phyloP scores from a whole-genome alignment of 2,113 vertebrate genomes.

The Pleuronectes platessa region DNA sequence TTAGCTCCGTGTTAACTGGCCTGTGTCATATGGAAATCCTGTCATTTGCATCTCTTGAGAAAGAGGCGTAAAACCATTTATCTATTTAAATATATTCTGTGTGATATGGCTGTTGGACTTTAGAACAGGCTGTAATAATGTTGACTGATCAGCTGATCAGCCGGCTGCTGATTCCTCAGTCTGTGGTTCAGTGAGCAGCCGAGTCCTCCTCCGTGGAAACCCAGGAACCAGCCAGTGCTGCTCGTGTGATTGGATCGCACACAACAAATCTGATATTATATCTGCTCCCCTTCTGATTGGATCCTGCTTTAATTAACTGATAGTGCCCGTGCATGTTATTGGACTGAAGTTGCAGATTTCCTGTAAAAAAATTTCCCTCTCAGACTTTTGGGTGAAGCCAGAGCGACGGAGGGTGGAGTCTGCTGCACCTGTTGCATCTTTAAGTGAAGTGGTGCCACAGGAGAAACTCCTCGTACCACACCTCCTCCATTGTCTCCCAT shows the following conservation, averaged over 20 bases:
- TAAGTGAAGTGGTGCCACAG: background rate
- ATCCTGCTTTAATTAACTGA: constrained; percentile 78
- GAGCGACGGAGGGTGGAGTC: background rate
- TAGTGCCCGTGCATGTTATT: constrained; percentile 60
- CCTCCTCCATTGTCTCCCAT: background rate
- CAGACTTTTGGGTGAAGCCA: background rate
- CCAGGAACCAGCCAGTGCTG: constrained; percentile 35
- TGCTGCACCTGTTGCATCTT: constrained; percentile 37
- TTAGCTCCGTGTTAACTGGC: constrained; percentile 65
- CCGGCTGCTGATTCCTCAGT: constrained; percentile 64
- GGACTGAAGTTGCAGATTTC: constrained; percentile 65
- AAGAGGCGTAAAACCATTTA: constrained; percentile 66
- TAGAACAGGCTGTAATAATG: constrained; percentile 69
- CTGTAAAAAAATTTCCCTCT: constrained; percentile 35
- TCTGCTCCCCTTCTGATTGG: constrained; percentile 69
- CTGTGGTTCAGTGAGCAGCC: constrained; percentile 65
- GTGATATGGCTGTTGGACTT: constrained; percentile 73
- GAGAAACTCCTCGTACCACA: constrained; percentile 5
- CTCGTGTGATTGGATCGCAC: constrained; percentile 71
- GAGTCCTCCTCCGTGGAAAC: constrained; percentile 69
- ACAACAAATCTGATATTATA: constrained; percentile 69
- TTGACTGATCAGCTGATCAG: constrained; percentile 72
- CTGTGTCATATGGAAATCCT: constrained; percentile 79
- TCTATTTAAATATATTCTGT: constrained; percentile 80
- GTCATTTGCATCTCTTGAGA: constrained; percentile 81